Percentiles rank a stretch among this genome's conserved stretches.
These are phyloP conservation scores for Nomada goodeniana DNA, from an alignment of 2,888 invertebrate genomes.

Conservation along the genomic window DNA sequence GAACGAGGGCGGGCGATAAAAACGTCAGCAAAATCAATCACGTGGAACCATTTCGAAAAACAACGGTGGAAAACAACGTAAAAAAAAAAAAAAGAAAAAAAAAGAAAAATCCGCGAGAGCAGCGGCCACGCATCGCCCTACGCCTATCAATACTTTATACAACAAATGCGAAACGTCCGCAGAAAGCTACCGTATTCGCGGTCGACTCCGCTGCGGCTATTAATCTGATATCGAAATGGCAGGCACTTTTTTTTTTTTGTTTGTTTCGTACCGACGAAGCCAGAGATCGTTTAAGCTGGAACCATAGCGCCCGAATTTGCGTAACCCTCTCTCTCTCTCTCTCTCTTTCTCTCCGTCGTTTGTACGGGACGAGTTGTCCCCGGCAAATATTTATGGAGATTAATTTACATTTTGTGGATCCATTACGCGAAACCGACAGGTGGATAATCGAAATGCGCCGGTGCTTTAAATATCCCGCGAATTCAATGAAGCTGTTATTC, in stretches of 20 bases:
- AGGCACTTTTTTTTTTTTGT: conserved; percentile 67
- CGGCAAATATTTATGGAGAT: conserved; percentile 23
- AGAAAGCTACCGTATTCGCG: conserved; percentile 78
- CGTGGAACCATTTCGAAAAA: conserved; percentile 61
- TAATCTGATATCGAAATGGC: conserved; percentile 79
- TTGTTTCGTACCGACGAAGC: conserved; percentile 38
- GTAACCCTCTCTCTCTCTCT: too few relatives aligned
- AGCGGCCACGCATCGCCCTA: conserved; percentile 63
- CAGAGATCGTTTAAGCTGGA: conserved; percentile 34
- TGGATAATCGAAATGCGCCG: conserved; percentile 32
- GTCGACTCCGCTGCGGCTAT: conserved; percentile 77
- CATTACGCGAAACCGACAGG: conserved; percentile 37
- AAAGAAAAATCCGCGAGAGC: conserved; percentile 52
- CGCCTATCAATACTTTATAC: conserved; percentile 78
- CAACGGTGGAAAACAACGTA: conserved; percentile 38
- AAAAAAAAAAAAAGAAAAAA: conserved; percentile 50
- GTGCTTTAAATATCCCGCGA: conserved; percentile 9
- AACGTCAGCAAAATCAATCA: conserved; percentile 71
- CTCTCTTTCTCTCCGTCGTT: neutral
- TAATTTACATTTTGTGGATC: conserved; percentile 38
- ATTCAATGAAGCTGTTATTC: conserved; percentile 23
- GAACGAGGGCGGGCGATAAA: conserved; percentile 53
- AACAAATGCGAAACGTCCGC: conserved; percentile 79
- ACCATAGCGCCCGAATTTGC: neutral
- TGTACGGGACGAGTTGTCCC: neutral